Evolutionary conservation across 1,140 invertebrate genomes (phyloP).

Genomic region (Drosophila trapezifrons): DNA sequence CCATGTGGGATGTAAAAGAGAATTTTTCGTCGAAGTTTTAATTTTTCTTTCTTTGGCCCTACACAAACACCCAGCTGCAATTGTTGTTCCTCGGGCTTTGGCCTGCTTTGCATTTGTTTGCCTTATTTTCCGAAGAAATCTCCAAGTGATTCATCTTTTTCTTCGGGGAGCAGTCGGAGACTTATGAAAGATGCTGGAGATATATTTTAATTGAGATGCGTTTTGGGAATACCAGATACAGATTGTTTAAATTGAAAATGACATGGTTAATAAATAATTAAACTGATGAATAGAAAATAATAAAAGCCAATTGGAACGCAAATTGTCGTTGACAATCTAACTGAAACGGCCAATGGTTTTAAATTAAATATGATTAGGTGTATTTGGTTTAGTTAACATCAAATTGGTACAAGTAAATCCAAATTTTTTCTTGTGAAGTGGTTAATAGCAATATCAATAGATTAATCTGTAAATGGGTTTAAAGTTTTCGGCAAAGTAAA

Average conservation of each 20-base stretch:
- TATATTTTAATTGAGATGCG: constrained; percentile 54
- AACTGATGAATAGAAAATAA: not conserved
- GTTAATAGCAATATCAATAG: not conserved
- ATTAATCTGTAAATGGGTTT: not conserved
- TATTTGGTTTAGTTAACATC: not conserved
- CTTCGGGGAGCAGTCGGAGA: constrained; percentile 9
- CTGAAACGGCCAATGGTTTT: not conserved
- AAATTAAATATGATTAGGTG: not conserved
- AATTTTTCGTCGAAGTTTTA: constrained; percentile 47
- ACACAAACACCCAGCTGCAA: constrained; percentile 44
- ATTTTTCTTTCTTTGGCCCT: constrained; percentile 49
- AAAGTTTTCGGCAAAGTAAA: not conserved
- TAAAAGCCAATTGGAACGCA: not conserved
- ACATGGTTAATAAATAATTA: constrained; percentile 14
- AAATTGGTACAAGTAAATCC: not conserved
- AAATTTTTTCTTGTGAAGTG: not conserved
- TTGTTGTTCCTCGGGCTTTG: constrained; percentile 46
- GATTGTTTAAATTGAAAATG: constrained; percentile 25
- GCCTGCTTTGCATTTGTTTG: constrained; percentile 23
- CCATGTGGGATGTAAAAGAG: constrained; percentile 52
- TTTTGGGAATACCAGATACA: constrained; percentile 23
- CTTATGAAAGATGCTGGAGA: constrained; percentile 45
- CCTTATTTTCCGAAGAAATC: constrained; percentile 39
- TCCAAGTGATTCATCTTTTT: constrained; percentile 44
- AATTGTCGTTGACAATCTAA: not conserved